These are phyloP conservation scores for Archaeoteleia sp. DNA, from an alignment of 2,888 invertebrate genomes.

Conservation along the genomic window DNA sequence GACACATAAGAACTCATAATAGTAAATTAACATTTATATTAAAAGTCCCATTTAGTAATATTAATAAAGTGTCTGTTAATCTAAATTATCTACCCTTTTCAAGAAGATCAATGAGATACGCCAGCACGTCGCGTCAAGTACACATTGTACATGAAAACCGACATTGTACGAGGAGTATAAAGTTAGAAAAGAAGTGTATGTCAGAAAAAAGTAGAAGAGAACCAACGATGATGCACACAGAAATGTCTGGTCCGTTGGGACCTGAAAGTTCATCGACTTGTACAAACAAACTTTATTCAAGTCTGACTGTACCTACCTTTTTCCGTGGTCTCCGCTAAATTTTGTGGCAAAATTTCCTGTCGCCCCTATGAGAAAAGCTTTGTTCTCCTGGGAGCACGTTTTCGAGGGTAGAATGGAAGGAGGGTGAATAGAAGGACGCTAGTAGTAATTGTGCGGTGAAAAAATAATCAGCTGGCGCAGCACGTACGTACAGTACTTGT, in stretches of 20 bases:
- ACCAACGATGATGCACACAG: not conserved
- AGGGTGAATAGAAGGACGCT: slow-evolving; percentile 50
- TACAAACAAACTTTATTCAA: slow-evolving; percentile 52
- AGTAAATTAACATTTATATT: too few species aligned
- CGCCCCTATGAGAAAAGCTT: slow-evolving; percentile 39
- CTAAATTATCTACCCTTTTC: too few species aligned
- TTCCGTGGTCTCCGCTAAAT: slow-evolving; percentile 24
- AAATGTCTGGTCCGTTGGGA: slow-evolving; percentile 27
- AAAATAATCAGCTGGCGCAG: slow-evolving; percentile 68
- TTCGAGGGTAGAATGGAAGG: slow-evolving; percentile 43
- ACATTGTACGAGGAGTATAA: too few species aligned
- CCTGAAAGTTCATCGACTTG: slow-evolving; percentile 34
- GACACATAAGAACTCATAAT: too few species aligned
- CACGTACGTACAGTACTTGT: slow-evolving; percentile 56
- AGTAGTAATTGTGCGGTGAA: slow-evolving; percentile 67
- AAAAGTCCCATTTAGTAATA: too few species aligned
- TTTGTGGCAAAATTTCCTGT: slow-evolving; percentile 39
- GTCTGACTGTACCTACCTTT: slow-evolving; percentile 38
- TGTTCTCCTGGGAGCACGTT: slow-evolving; percentile 53
- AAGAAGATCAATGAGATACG: too few species aligned
- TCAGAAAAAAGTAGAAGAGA: too few species aligned
- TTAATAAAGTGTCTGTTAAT: too few species aligned
- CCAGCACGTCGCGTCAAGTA: too few species aligned
- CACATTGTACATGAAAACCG: too few species aligned
- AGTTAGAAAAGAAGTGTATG: too few species aligned